Percentiles rank a stretch among this genome's conserved stretches.
Conservation (phyloP, 2,113 vertebrate species). For the Sialia sialis region DNA sequence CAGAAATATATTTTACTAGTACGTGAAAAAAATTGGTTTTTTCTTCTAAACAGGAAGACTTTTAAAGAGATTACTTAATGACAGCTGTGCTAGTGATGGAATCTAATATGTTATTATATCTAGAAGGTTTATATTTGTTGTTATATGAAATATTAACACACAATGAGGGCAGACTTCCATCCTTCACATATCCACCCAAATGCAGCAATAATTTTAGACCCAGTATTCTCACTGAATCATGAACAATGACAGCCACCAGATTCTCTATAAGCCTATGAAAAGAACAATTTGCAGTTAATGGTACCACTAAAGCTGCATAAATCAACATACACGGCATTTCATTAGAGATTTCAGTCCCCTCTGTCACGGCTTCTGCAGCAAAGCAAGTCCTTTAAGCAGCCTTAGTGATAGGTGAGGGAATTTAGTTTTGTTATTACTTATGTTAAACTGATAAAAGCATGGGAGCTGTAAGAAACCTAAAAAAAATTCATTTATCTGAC, state of each 20-base stretch:
- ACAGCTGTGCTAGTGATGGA: neutral
- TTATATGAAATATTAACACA: slow-evolving; percentile 20
- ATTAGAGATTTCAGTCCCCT: slow-evolving; percentile 36
- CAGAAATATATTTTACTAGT: slow-evolving; percentile 28
- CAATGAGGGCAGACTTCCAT: neutral
- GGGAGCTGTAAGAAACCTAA: neutral
- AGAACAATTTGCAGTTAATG: slow-evolving; percentile 58
- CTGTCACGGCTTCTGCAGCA: slow-evolving; percentile 21
- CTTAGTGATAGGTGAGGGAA: slow-evolving; percentile 22
- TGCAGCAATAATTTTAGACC: neutral
- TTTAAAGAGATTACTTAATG: neutral
- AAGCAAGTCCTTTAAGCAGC: slow-evolving; percentile 38
- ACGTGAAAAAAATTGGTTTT: neutral
- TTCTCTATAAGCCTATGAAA: slow-evolving; percentile 34
- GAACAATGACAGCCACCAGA: slow-evolving; percentile 33
- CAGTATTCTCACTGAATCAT: neutral
- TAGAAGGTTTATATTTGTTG: slow-evolving; percentile 21
- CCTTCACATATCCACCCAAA: neutral
- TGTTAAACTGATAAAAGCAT: slow-evolving; percentile 15
- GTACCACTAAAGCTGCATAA: slow-evolving; percentile 51
- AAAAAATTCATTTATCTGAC: neutral
- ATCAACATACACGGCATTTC: slow-evolving; percentile 5
- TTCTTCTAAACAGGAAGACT: neutral
- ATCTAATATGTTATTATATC: neutral
- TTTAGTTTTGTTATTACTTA: slow-evolving; percentile 53